Evolutionary conservation across 2,888 invertebrate species (phyloP).

Genomic region (Plagodis dolabraria): DNA sequence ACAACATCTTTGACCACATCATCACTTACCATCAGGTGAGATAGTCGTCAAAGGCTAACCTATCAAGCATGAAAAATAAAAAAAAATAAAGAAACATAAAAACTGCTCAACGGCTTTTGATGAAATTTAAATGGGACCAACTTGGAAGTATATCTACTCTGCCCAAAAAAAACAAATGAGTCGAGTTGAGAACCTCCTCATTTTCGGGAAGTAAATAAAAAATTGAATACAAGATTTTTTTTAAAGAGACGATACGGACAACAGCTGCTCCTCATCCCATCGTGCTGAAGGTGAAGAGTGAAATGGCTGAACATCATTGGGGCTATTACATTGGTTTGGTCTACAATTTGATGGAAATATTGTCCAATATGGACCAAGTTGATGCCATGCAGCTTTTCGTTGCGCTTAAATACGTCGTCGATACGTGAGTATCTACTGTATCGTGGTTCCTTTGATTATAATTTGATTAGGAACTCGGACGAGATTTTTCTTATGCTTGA

Average conservation of each 20-base stretch:
- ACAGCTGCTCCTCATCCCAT: not conserved
- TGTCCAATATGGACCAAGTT: not conserved
- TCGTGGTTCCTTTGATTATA: not conserved
- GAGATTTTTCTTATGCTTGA: no score
- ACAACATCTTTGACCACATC: no score
- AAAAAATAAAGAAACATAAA: no score
- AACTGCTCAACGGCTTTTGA: no score
- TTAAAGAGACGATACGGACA: not conserved
- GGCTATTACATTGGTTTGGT: not conserved
- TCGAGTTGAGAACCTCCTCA: no score
- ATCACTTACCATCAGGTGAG: no score
- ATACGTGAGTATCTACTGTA: not conserved
- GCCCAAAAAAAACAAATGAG: no score
- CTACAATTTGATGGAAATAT: not conserved
- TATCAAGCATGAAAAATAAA: no score
- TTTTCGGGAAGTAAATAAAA: not conserved
- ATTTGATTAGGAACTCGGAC: no score
- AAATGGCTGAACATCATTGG: not conserved
- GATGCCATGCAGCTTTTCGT: not conserved
- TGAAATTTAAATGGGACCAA: no score
- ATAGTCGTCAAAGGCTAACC: no score
- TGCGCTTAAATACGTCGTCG: not conserved
- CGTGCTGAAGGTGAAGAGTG: not conserved
- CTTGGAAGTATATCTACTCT: no score
- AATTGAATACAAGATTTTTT: not conserved